phyloP scores from a whole-genome alignment of 2,888 invertebrate species.

The Drosophila niveifrons region DNA sequence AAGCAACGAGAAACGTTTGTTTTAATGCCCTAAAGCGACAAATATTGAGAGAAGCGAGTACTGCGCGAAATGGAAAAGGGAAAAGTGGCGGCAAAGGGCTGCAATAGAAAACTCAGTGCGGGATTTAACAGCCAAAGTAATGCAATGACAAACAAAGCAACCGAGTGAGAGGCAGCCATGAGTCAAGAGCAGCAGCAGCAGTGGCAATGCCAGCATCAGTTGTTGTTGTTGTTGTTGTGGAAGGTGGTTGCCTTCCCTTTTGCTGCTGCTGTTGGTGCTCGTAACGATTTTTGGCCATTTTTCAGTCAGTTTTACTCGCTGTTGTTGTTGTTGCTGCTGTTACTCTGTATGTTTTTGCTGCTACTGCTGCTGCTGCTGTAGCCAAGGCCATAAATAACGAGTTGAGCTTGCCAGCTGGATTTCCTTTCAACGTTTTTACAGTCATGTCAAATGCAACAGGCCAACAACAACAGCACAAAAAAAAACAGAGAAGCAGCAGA shows the following conservation, averaged over 20 bases:
- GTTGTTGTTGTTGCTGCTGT: slow-evolving; percentile 29
- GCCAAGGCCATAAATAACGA: slow-evolving; percentile 62
- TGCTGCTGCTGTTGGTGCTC: slow-evolving; percentile 9
- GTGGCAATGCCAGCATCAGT: slow-evolving; percentile 1
- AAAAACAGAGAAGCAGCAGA: slow-evolving; percentile 4
- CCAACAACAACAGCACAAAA: slow-evolving; percentile 25
- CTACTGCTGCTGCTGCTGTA: slow-evolving; percentile 10
- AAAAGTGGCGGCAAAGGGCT: slow-evolving; percentile 1
- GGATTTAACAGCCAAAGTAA: slow-evolving; percentile 78
- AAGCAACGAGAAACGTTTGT: slow-evolving; percentile 79
- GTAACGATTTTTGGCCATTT: slow-evolving; percentile 65
- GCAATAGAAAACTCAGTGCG: slow-evolving; percentile 64
- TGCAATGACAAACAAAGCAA: slow-evolving; percentile 80
- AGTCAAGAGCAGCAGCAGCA: slow-evolving; percentile 28
- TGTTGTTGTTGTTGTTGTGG: neutral
- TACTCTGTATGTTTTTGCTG: slow-evolving; percentile 25
- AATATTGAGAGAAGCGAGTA: slow-evolving; percentile 64
- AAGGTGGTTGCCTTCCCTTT: slow-evolving; percentile 24
- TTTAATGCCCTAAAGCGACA: slow-evolving; percentile 81
- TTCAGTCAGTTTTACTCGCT: slow-evolving; percentile 49
- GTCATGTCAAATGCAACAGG: slow-evolving; percentile 76
- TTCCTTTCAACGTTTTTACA: slow-evolving; percentile 52
- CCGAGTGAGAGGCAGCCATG: slow-evolving; percentile 48
- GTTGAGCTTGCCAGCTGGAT: slow-evolving; percentile 63
- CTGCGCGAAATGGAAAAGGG: neutral